A percentile compares a stretch with the other conserved stretches of the same genome.
phyloP scores from a whole-genome alignment of 2,797 vertebrate species.

The Ptychadena robeensis region DNA sequence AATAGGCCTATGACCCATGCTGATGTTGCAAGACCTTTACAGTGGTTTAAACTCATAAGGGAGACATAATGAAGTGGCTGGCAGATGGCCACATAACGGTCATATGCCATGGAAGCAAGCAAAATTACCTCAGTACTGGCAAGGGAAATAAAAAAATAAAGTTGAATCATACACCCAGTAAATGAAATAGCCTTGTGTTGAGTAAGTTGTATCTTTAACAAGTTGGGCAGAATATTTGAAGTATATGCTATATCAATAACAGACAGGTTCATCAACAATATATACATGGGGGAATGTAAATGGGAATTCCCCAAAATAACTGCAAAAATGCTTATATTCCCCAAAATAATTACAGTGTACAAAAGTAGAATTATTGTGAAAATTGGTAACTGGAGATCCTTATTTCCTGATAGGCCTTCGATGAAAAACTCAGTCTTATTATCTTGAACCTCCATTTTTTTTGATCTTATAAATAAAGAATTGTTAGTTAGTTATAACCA shows the following conservation, averaged over 20 bases:
- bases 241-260: slow-evolving; percentile 67
- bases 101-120: slow-evolving; percentile 62
- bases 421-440: slow-evolving; percentile 23
- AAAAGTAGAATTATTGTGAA: slow-evolving; percentile 39
- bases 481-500: too few relatives aligned
- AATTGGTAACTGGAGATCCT: slow-evolving; percentile 6
- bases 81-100: slow-evolving; percentile 60
- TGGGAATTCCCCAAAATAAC: slow-evolving; percentile 59
- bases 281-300: slow-evolving; percentile 67
- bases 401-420: not conserved
- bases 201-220: slow-evolving; percentile 26
- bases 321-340: slow-evolving; percentile 63
- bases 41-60: slow-evolving; percentile 48
- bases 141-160: slow-evolving; percentile 55
- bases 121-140: slow-evolving; percentile 59
- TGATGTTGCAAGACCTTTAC: slow-evolving; percentile 7
- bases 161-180: slow-evolving; percentile 52
- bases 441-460: not conserved
- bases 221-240: slow-evolving; percentile 66
- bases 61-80: slow-evolving; percentile 49
- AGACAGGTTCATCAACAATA: slow-evolving; percentile 66
- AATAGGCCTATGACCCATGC: slow-evolving; percentile 48
- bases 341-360: slow-evolving; percentile 61
- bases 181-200: slow-evolving; percentile 18
- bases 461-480: not conserved